Conservation (phyloP, 2,888 invertebrate genomes). For the Caprella mutica region DNA sequence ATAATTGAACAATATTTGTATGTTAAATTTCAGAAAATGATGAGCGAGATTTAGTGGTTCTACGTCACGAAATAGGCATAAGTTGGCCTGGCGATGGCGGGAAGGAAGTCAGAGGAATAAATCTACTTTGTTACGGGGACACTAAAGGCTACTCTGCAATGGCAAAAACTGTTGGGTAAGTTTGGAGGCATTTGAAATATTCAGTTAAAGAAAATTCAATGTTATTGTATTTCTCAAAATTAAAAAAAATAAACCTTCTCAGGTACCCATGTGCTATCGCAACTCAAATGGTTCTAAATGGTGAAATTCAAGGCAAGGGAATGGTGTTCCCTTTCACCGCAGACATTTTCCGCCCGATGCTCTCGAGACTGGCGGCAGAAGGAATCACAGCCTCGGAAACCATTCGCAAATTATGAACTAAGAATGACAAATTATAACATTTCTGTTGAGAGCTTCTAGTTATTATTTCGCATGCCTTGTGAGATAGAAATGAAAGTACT, state of each 20-base stretch:
- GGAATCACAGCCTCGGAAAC: slow-evolving; percentile 61
- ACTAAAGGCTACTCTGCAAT: slow-evolving; percentile 77
- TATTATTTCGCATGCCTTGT: no score
- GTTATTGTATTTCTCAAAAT: no score
- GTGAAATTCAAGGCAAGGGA: slow-evolving; percentile 92
- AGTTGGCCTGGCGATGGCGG: slow-evolving; percentile 72
- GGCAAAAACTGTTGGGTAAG: slow-evolving; percentile 72
- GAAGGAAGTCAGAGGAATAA: slow-evolving; percentile 61
- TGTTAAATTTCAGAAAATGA: slow-evolving; percentile 43
- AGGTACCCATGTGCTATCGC: slow-evolving; percentile 83
- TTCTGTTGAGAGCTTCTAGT: no score
- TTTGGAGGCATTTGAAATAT: no score
- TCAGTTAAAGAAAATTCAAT: no score
- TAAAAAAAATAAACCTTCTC: no score
- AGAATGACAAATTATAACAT: no score
- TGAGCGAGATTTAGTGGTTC: slow-evolving; percentile 86
- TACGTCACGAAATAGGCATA: slow-evolving; percentile 86
- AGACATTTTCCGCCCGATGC: slow-evolving; percentile 84
- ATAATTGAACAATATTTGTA: not conserved
- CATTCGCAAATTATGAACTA: slow-evolving; percentile 37
- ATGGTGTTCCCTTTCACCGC: slow-evolving; percentile 81
- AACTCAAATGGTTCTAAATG: slow-evolving; percentile 66
- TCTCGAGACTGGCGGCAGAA: slow-evolving; percentile 72
- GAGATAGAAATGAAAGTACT: no score
- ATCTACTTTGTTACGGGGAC: slow-evolving; percentile 46